A percentile compares a stretch with the other conserved stretches of the same genome.
These are phyloP conservation scores for Molossus molossus DNA, from an alignment of 2,797 vertebrate species.

Conservation along the genomic window DNA sequence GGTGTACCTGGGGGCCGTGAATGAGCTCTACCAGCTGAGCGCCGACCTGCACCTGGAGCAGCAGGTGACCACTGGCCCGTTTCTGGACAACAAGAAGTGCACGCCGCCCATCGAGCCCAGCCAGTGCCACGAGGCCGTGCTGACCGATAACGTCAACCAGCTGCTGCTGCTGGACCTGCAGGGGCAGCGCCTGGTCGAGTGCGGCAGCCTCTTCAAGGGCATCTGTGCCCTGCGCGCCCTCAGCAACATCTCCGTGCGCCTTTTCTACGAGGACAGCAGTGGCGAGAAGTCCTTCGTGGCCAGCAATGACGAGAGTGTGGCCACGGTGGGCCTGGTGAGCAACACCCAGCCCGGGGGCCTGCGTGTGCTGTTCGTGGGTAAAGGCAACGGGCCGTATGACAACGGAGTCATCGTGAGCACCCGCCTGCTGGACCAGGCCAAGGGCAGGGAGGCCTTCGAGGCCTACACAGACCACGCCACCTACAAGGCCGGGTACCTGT, in stretches of 20 bases:
- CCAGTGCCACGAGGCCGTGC: conserved; percentile 91
- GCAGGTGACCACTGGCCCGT: conserved; percentile 92
- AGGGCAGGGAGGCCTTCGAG: conserved; percentile 95
- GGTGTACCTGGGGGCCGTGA: conserved; percentile 96
- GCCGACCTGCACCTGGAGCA: conserved; percentile 89
- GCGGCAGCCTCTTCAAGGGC: conserved; percentile 97
- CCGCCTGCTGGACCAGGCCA: conserved; percentile 93
- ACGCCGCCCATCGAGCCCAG: conserved; percentile 94
- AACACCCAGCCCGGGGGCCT: conserved; percentile 4
- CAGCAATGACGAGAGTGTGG: conserved; percentile 95
- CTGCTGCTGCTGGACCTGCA: conserved; percentile 93
- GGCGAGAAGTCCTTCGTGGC: conserved; percentile 98
- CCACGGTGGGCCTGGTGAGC: conserved; percentile 97
- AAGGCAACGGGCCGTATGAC: conserved; percentile 95
- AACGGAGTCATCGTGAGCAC: conserved; percentile 97
- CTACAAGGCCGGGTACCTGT: conserved; percentile 94
- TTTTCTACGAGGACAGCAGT: conserved; percentile 95
- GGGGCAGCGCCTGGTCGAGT: conserved; percentile 93
- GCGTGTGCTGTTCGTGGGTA: conserved; percentile 95
- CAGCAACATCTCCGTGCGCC: conserved; percentile 91
- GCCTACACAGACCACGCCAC: conserved; percentile 95
- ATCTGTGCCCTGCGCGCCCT: conserved; percentile 96
- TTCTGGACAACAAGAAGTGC: conserved; percentile 93
- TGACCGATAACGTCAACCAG: conserved; percentile 95
- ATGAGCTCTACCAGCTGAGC: conserved; percentile 94